These are phyloP conservation scores for Gasteruption jaculator DNA, from an alignment of 2,888 invertebrate species.

Conservation along the genomic window DNA sequence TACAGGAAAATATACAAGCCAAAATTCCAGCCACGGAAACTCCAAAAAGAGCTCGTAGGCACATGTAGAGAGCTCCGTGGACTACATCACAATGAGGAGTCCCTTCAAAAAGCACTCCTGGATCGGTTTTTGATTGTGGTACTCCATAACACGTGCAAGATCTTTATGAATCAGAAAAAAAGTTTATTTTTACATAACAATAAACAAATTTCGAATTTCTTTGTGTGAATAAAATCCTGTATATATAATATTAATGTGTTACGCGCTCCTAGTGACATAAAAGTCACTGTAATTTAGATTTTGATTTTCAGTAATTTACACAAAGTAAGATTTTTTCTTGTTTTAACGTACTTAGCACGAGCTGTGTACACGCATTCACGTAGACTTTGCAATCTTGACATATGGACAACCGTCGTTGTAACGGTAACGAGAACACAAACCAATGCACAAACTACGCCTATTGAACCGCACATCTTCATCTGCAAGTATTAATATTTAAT, in stretches of 20 bases:
- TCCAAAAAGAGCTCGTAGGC: slow-evolving; percentile 85
- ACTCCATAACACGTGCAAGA: slow-evolving; percentile 54
- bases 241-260: too few relatives aligned
- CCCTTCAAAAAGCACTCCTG: slow-evolving; percentile 72
- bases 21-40: slow-evolving; percentile 85
- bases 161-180: too few relatives aligned
- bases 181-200: too few relatives aligned
- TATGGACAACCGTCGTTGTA: slow-evolving; percentile 87
- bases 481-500: too few relatives aligned
- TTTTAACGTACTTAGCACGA: slow-evolving; percentile 39
- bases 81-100: slow-evolving; percentile 87
- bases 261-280: too few relatives aligned
- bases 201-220: too few relatives aligned
- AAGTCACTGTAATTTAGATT: too few relatives aligned
- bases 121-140: slow-evolving; percentile 41
- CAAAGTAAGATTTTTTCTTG: not conserved
- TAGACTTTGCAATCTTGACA: slow-evolving; percentile 79
- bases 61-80: slow-evolving; percentile 83
- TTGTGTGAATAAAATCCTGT: too few relatives aligned
- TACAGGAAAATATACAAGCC: slow-evolving; percentile 87
- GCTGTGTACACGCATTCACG: slow-evolving; percentile 80
- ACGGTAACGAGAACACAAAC: slow-evolving; percentile 85
- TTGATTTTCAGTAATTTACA: too few relatives aligned
- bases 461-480: slow-evolving; percentile 86
- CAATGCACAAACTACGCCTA: slow-evolving; percentile 80